These are phyloP conservation scores for Cryptus armator DNA, from an alignment of 2,888 invertebrate genomes.

Conservation along the genomic window DNA sequence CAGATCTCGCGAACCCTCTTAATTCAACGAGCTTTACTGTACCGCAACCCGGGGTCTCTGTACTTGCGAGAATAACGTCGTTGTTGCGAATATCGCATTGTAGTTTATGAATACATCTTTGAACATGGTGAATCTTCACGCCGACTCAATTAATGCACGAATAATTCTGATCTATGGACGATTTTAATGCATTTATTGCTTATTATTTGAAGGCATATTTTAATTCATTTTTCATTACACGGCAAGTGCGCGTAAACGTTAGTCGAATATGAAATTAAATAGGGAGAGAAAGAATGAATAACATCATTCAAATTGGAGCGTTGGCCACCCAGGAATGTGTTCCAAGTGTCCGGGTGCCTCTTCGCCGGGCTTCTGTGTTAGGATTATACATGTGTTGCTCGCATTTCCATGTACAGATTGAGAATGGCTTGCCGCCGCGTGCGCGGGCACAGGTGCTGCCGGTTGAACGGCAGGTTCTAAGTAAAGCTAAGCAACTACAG, in stretches of 20 bases:
- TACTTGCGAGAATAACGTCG: background rate
- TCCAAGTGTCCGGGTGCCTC: background rate
- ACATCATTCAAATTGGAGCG: conserved; percentile 54
- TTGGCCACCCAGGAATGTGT: conserved; percentile 49
- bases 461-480: conserved; percentile 64
- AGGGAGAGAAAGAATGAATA: background rate
- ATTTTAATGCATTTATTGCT: background rate
- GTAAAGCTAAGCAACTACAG: conserved; percentile 71
- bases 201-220: background rate
- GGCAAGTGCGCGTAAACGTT: background rate
- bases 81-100: conserved; percentile 14
- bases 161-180: background rate
- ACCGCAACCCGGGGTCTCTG: conserved; percentile 16
- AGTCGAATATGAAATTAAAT: background rate
- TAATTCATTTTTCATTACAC: background rate
- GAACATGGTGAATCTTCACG: background rate
- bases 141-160: background rate
- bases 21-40: conserved; percentile 45
- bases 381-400: conserved; percentile 52
- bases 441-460: conserved; percentile 62
- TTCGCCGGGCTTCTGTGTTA: conserved; percentile 21
- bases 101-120: background rate
- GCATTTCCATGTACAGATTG: conserved; percentile 61
- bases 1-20: conserved; percentile 47
- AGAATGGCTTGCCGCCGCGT: conserved; percentile 29